Evolutionary conservation across 23 tunicate genomes (phyloP), one percentile per base, ranked within the genome.

Genomic region (Aplidium turbinatum): DNA sequence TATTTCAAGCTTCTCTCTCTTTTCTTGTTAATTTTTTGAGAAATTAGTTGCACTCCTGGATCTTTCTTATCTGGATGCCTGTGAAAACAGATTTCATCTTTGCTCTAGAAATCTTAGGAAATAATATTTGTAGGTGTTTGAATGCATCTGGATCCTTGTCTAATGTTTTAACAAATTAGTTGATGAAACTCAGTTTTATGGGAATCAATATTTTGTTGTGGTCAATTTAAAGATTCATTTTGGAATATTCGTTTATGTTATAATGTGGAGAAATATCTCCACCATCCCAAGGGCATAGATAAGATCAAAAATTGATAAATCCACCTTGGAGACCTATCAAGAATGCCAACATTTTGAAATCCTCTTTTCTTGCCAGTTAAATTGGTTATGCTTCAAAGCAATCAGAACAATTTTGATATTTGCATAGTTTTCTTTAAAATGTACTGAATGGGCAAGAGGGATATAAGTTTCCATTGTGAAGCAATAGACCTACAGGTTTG

Each of bases 271-370:
- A 9, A 16, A 9, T 11, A 16, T 42, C 13, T 42, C 50, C 16
- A 42, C 16, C 50, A 42, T 42, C 50, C 16, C 13, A 42, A 42
- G 11, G 50, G 50, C 13, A 42, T 9, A 42, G 50, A 16, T 42
- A 42, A 42, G 13, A 42, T 42, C 13, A 16, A 42, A n/a, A n/a
- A n/a, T n/a, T n/a, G n/a, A n/a, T n/a, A n/a, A 42, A 42, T 42
- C 50, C 16, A 42, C 50, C 11, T 42, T 42, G 50, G 50, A 42
- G 50, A 42, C 50, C n/a, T n/a, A n/a, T n/a, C n/a, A n/a, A n/a
- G n/a, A n/a, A n/a, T n/a, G n/a, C n/a, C n/a, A n/a, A n/a, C n/a
- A n/a, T n/a, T n/a, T n/a, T n/a, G n/a, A n/a, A n/a, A n/a, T n/a
- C n/a, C n/a, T n/a, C n/a, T n/a, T n/a, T n/a, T n/a, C n/a, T n/a